Evolutionary conservation across 2,113 vertebrate species (phyloP), one percentile per base, ranked within the genome.

Genomic region (Fulmarus glacialis): DNA sequence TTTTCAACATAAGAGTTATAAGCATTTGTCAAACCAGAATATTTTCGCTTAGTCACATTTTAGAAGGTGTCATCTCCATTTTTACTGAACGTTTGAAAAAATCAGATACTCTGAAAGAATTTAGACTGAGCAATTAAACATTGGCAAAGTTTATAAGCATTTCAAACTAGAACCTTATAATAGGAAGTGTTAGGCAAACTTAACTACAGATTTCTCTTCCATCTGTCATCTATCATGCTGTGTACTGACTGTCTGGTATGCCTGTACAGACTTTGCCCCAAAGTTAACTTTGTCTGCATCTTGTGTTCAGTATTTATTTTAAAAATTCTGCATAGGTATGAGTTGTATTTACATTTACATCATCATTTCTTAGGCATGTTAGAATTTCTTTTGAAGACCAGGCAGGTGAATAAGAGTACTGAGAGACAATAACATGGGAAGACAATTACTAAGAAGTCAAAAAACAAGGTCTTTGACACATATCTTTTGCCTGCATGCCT

Each of bases 161-260:
- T 85, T 91, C 62, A 80, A 59, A 82, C 42, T 53, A 62, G 45
- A 68, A 36, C 42, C 70, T 90, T 85, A 67, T 88, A 86, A 91
- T 55, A 89, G 82, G 55, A 93, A 82, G 58, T 70, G 63, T 92
- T 68, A 88, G 66, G 62, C 67, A 80, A 86, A 82, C 58, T 43
- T 87, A 79, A 86, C 68, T 91, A 60, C 85, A 95, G 90, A 68
- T 91, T 93, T 95, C 50, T 84, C 52, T 89, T 93, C 93, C 82
- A 86, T 90, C 82, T 97, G 82, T 95, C 45, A 45, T 45, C 45
- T 45, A 77, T 60, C 45, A 40, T 53, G 34, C 45, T 86, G 62
- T 79, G 45, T 82, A 30, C 53, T 90, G 81, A 50, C 73, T 91
- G 22, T 68, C 70, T 95, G 92, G 53, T 52, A 9, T 70, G 67